A percentile compares a stretch with the other conserved stretches of the same genome.
Conservation (phyloP, 2,888 invertebrate genomes). For the Hirtodrosophila alboralis region DNA sequence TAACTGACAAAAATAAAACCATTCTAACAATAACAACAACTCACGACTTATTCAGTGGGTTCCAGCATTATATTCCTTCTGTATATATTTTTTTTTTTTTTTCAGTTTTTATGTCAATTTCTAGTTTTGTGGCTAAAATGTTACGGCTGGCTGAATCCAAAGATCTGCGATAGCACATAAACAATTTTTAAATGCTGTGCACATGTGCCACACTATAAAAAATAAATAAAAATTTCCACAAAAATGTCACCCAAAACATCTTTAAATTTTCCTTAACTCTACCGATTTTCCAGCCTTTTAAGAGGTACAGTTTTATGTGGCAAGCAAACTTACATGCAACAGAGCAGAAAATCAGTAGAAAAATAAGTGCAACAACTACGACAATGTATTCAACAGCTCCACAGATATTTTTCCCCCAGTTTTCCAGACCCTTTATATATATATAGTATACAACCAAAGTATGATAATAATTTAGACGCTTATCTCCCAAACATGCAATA, state of each 20-base stretch:
- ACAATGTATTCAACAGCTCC: constrained; percentile 14
- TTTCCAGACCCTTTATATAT: constrained; percentile 28
- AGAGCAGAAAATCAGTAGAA: constrained; percentile 83
- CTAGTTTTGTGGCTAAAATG: constrained; percentile 50
- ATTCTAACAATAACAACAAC: constrained; percentile 34
- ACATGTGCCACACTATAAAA: constrained; percentile 34
- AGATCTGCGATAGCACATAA: constrained; percentile 67
- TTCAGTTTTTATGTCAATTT: constrained; percentile 52
- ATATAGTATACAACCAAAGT: constrained; percentile 23
- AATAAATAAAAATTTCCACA: no score
- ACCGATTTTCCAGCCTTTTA: constrained; percentile 36
- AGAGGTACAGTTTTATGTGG: constrained; percentile 5
- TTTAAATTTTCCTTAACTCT: constrained; percentile 15
- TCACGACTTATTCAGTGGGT: constrained; percentile 41
- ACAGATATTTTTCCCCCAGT: constrained; percentile 25
- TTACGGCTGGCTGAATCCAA: constrained; percentile 64
- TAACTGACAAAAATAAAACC: constrained; percentile 64
- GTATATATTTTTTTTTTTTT: constrained; percentile 2
- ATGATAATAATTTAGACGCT: constrained; percentile 74
- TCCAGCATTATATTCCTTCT: constrained; percentile 12
- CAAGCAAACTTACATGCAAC: constrained; percentile 64
- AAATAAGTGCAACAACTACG: constrained; percentile 55
- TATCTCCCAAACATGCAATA: constrained; percentile 71
- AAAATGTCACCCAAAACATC: constrained; percentile 47
- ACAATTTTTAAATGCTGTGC: constrained; percentile 47